Evolutionary conservation across 2,888 invertebrate genomes (phyloP), one percentile per base, ranked within the genome.

Genomic region (Panzeria rudis): DNA sequence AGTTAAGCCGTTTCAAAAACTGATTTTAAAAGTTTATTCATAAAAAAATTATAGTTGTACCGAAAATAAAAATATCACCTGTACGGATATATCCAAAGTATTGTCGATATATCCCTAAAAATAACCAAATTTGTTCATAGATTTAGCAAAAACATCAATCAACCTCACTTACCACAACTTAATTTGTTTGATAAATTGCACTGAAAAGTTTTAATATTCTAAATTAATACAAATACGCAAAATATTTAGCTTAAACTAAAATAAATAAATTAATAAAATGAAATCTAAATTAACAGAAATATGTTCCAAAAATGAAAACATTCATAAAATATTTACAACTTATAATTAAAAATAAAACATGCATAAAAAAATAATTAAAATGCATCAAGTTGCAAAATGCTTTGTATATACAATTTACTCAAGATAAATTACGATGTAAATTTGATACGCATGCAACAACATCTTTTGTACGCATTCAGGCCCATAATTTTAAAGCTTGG

Each of bases 341-440:
- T 69, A 47, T 82, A 82, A 82, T 82, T 82, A 82, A 75, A 80
- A 80, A 59, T 38, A 56, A 54, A 54, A 54, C 25, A 25, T 9
- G 35, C 11, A 41, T 56, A 17, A 59, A 66, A 66, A 66, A 47
- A 8, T 72, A 20, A 79, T 71, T 78, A 61, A 62, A 78, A 78
- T 68, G 29, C 68, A 44, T 68, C 72, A 54, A 68, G 29, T 50
- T 44, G 35, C 35, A 50, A 66, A 77, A 61, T 52, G 41, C 59
- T 38, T 47, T 38, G n/a, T 23, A 44, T 20, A n/a, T 17, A 20
- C 5, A 68, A 52, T 68, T 59, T 41, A 41, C 8, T 11, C 13
- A 8, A 54, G 20, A 47, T 66, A 35, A 59, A 50, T 66, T 17
- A 29, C 32, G n/a, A 25, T 50, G 5, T 20, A 54, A 15, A 52